These are phyloP conservation scores for Artemisiospiza belli DNA, from an alignment of 2,113 vertebrate genomes.

Conservation along the genomic window DNA sequence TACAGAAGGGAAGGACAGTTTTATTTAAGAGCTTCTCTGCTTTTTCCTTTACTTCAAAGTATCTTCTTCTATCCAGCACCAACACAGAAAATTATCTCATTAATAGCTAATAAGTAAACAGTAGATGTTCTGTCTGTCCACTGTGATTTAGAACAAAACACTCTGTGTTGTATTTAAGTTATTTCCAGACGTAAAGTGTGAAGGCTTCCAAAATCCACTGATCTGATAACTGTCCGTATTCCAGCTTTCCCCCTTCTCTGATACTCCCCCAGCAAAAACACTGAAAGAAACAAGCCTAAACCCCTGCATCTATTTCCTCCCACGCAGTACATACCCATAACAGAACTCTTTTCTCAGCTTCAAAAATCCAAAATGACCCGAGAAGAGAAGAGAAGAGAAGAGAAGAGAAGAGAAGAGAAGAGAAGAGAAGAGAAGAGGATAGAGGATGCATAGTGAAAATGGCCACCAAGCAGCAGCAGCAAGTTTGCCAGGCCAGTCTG, in stretches of 20 bases:
- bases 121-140: background rate
- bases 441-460: constrained; percentile 30
- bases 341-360: constrained; percentile 51
- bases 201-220: background rate
- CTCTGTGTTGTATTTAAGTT: background rate
- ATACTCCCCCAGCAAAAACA: background rate
- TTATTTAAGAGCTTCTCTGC: background rate
- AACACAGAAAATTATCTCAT: background rate
- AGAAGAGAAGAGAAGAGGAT: constrained; percentile 43
- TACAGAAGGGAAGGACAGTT: background rate
- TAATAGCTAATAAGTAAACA: background rate
- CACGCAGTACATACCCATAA: constrained; percentile 32
- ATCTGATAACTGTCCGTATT: background rate
- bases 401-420: background rate
- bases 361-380: constrained; percentile 55
- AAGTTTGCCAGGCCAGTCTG: constrained; percentile 56
- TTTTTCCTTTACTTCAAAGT: background rate
- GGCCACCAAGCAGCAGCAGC: constrained; percentile 58
- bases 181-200: background rate
- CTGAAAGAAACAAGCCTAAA: background rate
- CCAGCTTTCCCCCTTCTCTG: background rate
- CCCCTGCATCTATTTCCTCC: background rate
- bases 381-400: background rate
- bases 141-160: background rate
- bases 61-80: background rate